Percentiles rank a stretch among this genome's conserved stretches.
Evolutionary conservation across 2,113 vertebrate species (phyloP).

Genomic region (Pangasianodon gigas): DNA sequence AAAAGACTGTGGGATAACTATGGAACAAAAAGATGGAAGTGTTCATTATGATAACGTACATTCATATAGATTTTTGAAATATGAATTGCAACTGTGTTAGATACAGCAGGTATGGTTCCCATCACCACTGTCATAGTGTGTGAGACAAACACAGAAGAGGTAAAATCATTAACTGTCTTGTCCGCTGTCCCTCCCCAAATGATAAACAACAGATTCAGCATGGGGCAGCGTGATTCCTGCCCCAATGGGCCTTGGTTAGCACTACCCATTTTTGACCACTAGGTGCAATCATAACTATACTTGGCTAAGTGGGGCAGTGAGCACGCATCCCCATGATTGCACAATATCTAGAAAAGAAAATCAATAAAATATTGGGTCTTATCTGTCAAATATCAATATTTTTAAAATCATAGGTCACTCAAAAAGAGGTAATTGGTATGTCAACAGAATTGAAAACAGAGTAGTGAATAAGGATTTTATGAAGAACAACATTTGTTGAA

Average conservation of each 20-base stretch:
- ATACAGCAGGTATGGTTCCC: background rate
- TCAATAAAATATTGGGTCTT: background rate
- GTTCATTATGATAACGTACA: background rate
- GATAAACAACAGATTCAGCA: no score
- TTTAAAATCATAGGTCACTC: background rate
- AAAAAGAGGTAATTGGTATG: background rate
- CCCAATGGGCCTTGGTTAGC: no score
- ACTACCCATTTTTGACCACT: background rate
- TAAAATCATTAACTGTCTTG: background rate
- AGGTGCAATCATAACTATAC: background rate
- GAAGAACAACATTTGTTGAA: background rate
- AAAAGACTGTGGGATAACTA: background rate
- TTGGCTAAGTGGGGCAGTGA: background rate
- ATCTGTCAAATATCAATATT: background rate
- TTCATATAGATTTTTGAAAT: background rate
- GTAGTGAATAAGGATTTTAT: background rate
- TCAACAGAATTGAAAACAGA: background rate
- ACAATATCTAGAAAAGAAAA: background rate
- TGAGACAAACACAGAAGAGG: background rate
- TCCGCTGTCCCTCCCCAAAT: no score
- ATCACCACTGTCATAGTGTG: background rate
- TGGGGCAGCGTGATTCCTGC: no score
- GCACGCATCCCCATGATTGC: background rate
- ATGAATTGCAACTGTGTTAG: background rate
- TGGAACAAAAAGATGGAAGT: background rate